Percentiles rank a stretch among this genome's conserved stretches.
phyloP scores from a whole-genome alignment of 2,888 invertebrate species.

The Drosophila cyrtoloma region DNA sequence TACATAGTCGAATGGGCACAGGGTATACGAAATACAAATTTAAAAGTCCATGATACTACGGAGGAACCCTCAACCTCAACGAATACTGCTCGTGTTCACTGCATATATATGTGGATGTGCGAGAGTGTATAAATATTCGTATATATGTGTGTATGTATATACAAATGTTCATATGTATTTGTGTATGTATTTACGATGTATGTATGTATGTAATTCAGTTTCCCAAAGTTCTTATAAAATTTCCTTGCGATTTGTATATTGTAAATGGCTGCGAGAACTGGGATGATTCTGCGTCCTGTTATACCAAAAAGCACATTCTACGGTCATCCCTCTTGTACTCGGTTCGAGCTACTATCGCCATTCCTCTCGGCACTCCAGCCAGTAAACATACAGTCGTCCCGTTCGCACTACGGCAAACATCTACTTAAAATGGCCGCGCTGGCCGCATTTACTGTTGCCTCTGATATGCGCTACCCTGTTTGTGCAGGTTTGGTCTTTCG shows the following conservation, averaged over 20 bases:
- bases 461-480: constrained; percentile 61
- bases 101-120: background rate
- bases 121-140: background rate
- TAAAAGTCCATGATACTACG: background rate
- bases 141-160: constrained; percentile 4
- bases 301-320: constrained; percentile 9
- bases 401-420: constrained; percentile 17
- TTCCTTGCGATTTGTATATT: constrained; percentile 45
- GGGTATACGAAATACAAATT: constrained; percentile 6
- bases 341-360: constrained; percentile 22
- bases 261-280: constrained; percentile 49
- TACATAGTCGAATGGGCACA: background rate
- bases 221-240: constrained; percentile 52
- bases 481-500: constrained; percentile 72
- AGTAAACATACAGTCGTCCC: constrained; percentile 20
- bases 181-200: background rate
- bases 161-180: constrained; percentile 4
- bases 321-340: constrained; percentile 22
- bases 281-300: constrained; percentile 57
- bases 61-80: background rate
- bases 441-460: constrained; percentile 36
- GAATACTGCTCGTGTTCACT: background rate
- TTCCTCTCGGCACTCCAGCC: background rate
- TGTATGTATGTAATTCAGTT: constrained; percentile 26
- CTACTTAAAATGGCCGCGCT: constrained; percentile 62